A percentile compares a stretch with the other conserved stretches of the same genome.
phyloP scores from a whole-genome alignment of 2,113 vertebrate genomes.

The Arothron firmamentum region DNA sequence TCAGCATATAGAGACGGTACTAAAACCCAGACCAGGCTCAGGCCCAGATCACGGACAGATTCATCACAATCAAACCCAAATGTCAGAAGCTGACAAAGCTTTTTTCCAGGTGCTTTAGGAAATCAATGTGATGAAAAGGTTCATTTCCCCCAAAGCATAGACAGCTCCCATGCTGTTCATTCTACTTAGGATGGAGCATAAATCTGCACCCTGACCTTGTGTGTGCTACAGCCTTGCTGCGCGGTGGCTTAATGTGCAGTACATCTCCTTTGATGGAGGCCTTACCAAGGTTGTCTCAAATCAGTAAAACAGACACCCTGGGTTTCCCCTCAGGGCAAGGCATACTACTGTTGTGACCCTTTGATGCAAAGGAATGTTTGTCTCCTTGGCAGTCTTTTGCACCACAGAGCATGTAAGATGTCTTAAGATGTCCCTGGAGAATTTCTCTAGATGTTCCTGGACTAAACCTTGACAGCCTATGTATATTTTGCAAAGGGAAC shows the following conservation, averaged over 20 bases:
- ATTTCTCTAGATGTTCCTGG: neutral
- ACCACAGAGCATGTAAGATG: conserved; percentile 27
- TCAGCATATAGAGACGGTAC: conserved; percentile 34
- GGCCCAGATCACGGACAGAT: conserved; percentile 61
- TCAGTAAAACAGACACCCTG: conserved; percentile 59
- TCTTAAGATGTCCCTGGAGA: conserved; percentile 3
- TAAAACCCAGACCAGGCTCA: conserved; percentile 51
- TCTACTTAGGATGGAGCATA: conserved; percentile 66
- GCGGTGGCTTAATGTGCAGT: conserved; percentile 56
- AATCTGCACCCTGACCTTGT: conserved; percentile 73
- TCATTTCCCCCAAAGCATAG: conserved; percentile 66
- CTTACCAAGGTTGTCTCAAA: conserved; percentile 62
- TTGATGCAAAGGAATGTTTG: conserved; percentile 46
- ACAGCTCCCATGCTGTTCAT: conserved; percentile 61
- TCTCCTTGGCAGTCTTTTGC: conserved; percentile 29
- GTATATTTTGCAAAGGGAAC: conserved; percentile 6
- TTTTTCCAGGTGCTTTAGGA: conserved; percentile 74
- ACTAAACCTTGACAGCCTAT: conserved; percentile 16
- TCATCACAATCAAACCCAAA: conserved; percentile 74
- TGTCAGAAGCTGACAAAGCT: conserved; percentile 71
- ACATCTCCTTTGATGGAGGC: conserved; percentile 61
- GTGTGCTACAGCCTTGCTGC: conserved; percentile 56
- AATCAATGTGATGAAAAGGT: conserved; percentile 78
- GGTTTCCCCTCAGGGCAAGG: conserved; percentile 25
- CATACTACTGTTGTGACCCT: conserved; percentile 30